Conservation (phyloP, 1,140 invertebrate species). For the Aphelenchoides avenae region DNA sequence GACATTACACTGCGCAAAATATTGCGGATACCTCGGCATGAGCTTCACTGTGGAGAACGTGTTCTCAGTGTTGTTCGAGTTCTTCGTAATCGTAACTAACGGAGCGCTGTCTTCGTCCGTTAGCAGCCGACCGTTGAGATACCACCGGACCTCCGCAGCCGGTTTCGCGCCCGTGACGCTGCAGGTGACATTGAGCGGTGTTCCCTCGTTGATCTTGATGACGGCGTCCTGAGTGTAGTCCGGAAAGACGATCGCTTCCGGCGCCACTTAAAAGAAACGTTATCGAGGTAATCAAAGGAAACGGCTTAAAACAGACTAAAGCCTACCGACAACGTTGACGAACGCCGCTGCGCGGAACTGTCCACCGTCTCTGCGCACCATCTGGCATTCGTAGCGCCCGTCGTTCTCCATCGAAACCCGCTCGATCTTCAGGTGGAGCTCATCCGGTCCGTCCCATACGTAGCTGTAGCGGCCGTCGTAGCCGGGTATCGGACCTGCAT, state of each 20-base stretch:
- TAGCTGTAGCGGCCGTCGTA: constrained; percentile 42
- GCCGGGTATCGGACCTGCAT: constrained; percentile 24
- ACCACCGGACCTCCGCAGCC: constrained; percentile 28
- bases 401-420: constrained; percentile 37
- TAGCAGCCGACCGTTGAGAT: constrained; percentile 34
- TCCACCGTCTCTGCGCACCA: constrained; percentile 17
- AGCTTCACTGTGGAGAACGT: constrained; percentile 29
- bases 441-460: constrained; percentile 30
- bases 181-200: constrained; percentile 40
- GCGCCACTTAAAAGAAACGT: constrained; percentile 45
- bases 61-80: constrained; percentile 33
- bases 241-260: constrained; percentile 27
- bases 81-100: too few species aligned
- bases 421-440: constrained; percentile 39
- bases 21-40: constrained; percentile 37
- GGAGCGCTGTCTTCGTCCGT: constrained; percentile 28
- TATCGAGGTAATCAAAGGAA: too few species aligned
- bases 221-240: constrained; percentile 30
- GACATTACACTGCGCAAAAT: too few species aligned
- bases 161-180: constrained; percentile 32
- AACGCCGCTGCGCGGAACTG: constrained; percentile 32
- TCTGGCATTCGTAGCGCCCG: constrained; percentile 43
- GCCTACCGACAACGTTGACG: constrained; percentile 38
- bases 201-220: constrained; percentile 36
- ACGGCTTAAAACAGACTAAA: too few species aligned